Evolutionary conservation across 2,113 vertebrate genomes (phyloP), one percentile per base, ranked within the genome.

Genomic region (Ciconia stormi): DNA sequence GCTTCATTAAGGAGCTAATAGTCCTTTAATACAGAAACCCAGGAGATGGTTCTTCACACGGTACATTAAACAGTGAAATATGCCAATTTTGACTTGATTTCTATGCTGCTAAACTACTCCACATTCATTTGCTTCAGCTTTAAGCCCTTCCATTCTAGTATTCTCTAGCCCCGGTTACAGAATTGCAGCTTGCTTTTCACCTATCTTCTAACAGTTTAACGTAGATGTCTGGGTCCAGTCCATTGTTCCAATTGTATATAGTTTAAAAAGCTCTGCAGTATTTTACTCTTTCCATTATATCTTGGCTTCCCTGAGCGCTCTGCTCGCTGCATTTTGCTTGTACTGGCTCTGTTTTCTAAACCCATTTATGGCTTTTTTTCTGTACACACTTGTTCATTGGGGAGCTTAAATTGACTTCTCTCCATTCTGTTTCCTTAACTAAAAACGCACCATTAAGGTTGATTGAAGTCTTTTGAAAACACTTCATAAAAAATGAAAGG

Each of bases 361-460:
- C 93, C 98, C 96, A 98, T 98, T 98, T 98, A 96, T 93, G 95
- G 89, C 95, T 97, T 88, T 97, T 98, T 93, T 95, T 95, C 92
- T 97, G 87, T 95, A 97, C 92, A 94, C 95, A 96, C 95, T 98
- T 97, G 97, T 98, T 98, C 97, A 87, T 98, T 95, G 97, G 97
- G 97, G 97, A 98, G 97, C 97, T 97, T 97, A 98, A 98, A 98
- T 98, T 98, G 98, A 98, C 98, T 98, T 98, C 96, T 98, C 97
- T 94, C 88, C 96, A 97, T 98, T 98, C 97, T 98, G 93, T 98
- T 97, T 98, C 98, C 98, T 98, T 98, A 98, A 98, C 97, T 98
- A 98, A 98, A 98, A 98, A 96, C 2, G 97, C 91, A 84, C 98
- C 97, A 98, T 98, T 98, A 98, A 97, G 97, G 97, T 95, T 98